phyloP scores from a whole-genome alignment of 2,797 vertebrate species.

The Remorina albescens region DNA sequence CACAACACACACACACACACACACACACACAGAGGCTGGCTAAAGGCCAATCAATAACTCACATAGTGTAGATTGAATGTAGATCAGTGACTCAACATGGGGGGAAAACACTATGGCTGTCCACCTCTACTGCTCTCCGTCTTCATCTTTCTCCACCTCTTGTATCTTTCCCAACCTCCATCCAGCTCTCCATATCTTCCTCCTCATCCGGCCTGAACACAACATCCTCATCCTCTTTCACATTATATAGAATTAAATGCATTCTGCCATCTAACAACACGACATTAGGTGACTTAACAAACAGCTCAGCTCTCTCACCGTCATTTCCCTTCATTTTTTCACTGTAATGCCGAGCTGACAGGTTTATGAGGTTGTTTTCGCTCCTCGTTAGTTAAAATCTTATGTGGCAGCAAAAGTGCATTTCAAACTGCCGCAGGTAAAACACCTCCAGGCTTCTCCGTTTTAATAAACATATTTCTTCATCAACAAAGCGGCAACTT shows the following conservation, averaged over 20 bases:
- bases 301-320: background rate
- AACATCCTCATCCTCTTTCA: background rate
- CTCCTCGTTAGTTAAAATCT: no score
- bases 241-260: no score
- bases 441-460: no score
- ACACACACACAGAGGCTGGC: slow-evolving; percentile 53
- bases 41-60: slow-evolving; percentile 83
- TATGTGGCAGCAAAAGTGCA: no score
- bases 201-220: background rate
- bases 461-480: no score
- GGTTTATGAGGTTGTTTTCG: no score
- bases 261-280: background rate
- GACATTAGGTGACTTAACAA: background rate
- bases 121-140: slow-evolving; percentile 40
- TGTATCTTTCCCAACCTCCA: slow-evolving; percentile 10
- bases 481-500: no score
- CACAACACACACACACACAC: slow-evolving; percentile 35
- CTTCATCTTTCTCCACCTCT: slow-evolving; percentile 34
- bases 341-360: no score
- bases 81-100: slow-evolving; percentile 79
- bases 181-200: slow-evolving; percentile 4
- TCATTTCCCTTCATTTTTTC: background rate
- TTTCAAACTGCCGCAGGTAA: no score
- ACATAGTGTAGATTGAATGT: slow-evolving; percentile 80
- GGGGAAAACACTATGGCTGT: slow-evolving; percentile 56